Evolutionary conservation across 2,113 vertebrate genomes (phyloP).

Genomic region (Phyllostomus discolor): DNA sequence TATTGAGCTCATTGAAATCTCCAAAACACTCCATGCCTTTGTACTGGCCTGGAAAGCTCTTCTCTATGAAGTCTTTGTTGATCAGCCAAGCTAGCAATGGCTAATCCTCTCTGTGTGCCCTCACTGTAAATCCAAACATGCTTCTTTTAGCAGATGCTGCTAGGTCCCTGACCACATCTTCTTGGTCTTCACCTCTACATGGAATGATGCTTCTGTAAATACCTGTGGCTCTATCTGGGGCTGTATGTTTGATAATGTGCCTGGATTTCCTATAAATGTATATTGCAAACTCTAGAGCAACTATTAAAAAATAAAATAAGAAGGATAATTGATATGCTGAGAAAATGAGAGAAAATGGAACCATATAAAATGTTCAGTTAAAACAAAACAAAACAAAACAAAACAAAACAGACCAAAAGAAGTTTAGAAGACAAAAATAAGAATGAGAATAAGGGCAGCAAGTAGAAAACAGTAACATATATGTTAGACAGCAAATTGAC

Average conservation of each 20-base stretch:
- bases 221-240: neutral
- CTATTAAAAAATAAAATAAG: neutral
- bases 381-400: neutral
- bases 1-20: neutral
- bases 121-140: neutral
- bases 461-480: neutral
- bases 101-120: neutral
- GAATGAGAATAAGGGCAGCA: neutral
- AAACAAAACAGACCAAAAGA: neutral
- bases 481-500: neutral
- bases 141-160: neutral
- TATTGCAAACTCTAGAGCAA: neutral
- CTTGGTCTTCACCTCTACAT: neutral
- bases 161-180: neutral
- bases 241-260: neutral
- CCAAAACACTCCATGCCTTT: neutral
- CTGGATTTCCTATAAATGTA: neutral
- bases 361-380: neutral
- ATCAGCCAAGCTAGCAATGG: neutral
- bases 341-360: neutral
- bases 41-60: neutral
- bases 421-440: neutral
- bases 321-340: neutral
- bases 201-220: neutral
- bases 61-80: conserved; percentile 12